Evolutionary conservation across 2,888 invertebrate species (phyloP).

Genomic region (Lingula anatina): DNA sequence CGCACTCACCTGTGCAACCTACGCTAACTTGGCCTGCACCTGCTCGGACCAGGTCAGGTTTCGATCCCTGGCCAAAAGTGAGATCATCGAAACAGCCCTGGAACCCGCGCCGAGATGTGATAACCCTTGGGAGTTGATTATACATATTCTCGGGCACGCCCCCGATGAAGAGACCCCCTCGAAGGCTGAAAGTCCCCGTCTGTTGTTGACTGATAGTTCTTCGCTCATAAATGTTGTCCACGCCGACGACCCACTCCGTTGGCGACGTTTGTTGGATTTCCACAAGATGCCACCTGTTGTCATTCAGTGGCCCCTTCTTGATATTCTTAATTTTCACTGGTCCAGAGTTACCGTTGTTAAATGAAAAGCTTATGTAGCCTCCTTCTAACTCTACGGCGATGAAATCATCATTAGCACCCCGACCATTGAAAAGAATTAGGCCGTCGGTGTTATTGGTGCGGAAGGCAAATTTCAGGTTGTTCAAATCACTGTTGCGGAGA

Average conservation of each 20-base stretch:
- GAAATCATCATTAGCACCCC: slow-evolving; percentile 24
- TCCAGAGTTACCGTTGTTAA: slow-evolving; percentile 30
- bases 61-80: no score
- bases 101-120: slow-evolving; percentile 37
- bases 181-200: not conserved
- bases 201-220: not conserved
- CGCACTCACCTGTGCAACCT: no score
- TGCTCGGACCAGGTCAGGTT: no score
- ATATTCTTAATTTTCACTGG: not conserved
- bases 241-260: not conserved
- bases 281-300: slow-evolving; percentile 39
- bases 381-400: slow-evolving; percentile 37
- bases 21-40: no score
- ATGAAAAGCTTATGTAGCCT: slow-evolving; percentile 31
- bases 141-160: slow-evolving; percentile 32
- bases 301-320: slow-evolving; percentile 15
- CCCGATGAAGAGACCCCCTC: slow-evolving; percentile 28
- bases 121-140: slow-evolving; percentile 8
- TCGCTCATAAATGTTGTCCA: not conserved
- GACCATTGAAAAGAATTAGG: slow-evolving; percentile 28
- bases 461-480: slow-evolving; percentile 34
- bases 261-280: slow-evolving; percentile 9
- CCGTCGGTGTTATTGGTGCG: slow-evolving; percentile 34
- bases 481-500: slow-evolving; percentile 13
- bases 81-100: slow-evolving; percentile 47